Evolutionary conservation across 2,797 vertebrate genomes (phyloP).

Genomic region (Etheostoma nigrum): DNA sequence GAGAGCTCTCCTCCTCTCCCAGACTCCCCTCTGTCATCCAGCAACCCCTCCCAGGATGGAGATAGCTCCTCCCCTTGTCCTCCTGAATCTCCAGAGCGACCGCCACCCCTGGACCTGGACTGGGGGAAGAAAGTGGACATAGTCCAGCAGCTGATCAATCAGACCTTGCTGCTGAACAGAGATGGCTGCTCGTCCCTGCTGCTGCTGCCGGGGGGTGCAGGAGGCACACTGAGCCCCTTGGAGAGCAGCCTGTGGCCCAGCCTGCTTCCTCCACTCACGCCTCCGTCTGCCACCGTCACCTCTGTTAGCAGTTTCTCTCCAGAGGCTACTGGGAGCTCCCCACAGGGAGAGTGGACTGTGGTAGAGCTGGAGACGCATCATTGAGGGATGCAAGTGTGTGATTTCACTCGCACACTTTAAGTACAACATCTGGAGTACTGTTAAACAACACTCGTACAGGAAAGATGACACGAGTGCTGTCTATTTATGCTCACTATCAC

Average conservation of each 20-base stretch:
- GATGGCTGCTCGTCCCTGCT: slow-evolving; percentile 82
- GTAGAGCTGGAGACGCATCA: slow-evolving; percentile 96
- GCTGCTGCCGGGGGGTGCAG: slow-evolving; percentile 78
- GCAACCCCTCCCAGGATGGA: slow-evolving; percentile 37
- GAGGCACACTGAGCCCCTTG: slow-evolving; percentile 87
- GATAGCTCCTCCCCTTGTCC: slow-evolving; percentile 35
- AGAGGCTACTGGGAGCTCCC: slow-evolving; percentile 87
- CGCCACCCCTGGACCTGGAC: slow-evolving; percentile 80
- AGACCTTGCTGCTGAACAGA: slow-evolving; percentile 88
- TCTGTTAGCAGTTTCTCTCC: slow-evolving; percentile 94
- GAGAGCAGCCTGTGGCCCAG: slow-evolving; percentile 93
- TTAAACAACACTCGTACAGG: slow-evolving; percentile 2
- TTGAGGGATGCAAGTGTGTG: slow-evolving; percentile 66
- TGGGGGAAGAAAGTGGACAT: slow-evolving; percentile 89
- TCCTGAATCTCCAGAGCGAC: slow-evolving; percentile 59
- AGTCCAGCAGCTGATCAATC: slow-evolving; percentile 93
- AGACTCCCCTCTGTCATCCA: slow-evolving; percentile 42
- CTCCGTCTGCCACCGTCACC: slow-evolving; percentile 92
- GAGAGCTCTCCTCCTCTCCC: slow-evolving; percentile 36
- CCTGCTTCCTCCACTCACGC: slow-evolving; percentile 89
- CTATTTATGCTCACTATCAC: neutral
- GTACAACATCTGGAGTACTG: slow-evolving; percentile 3
- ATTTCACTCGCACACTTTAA: neutral
- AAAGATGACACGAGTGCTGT: slow-evolving; percentile 13
- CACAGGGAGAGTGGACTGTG: slow-evolving; percentile 95